Evolutionary conservation across 2,113 vertebrate species (phyloP).

Genomic region (Sprattus sprattus): DNA sequence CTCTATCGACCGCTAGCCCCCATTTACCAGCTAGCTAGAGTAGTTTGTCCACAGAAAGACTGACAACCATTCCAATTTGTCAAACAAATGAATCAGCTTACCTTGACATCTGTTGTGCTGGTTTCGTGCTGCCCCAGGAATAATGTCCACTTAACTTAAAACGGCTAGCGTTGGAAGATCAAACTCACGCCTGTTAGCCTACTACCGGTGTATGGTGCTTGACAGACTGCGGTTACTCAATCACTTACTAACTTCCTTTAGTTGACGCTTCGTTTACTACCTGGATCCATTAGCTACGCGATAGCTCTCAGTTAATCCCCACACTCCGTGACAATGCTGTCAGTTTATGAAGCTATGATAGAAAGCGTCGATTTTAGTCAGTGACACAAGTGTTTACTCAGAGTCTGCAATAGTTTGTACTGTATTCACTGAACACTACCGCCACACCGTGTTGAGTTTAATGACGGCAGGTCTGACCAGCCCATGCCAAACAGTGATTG

Average conservation of each 20-base stretch:
- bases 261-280: background rate
- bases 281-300: background rate
- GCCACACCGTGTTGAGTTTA: background rate
- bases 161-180: background rate
- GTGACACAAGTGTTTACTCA: background rate
- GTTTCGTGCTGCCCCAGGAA: background rate
- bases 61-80: background rate
- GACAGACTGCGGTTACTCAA: background rate
- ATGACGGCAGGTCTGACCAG: background rate
- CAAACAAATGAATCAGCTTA: background rate
- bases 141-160: background rate
- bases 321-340: background rate
- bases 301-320: background rate
- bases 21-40: background rate
- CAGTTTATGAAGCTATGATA: too few relatives aligned
- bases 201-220: background rate
- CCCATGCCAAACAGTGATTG: background rate
- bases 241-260: background rate
- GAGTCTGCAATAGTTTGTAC: background rate
- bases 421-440: background rate
- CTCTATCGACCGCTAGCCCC: background rate
- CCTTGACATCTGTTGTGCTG: background rate
- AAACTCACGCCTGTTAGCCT: background rate
- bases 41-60: background rate
- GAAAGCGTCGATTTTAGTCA: background rate